Base-by-base conservation (phyloP, 30 jellyfish, hydroid and myxozoan genomes). In the Aurelia sp. region DNA sequence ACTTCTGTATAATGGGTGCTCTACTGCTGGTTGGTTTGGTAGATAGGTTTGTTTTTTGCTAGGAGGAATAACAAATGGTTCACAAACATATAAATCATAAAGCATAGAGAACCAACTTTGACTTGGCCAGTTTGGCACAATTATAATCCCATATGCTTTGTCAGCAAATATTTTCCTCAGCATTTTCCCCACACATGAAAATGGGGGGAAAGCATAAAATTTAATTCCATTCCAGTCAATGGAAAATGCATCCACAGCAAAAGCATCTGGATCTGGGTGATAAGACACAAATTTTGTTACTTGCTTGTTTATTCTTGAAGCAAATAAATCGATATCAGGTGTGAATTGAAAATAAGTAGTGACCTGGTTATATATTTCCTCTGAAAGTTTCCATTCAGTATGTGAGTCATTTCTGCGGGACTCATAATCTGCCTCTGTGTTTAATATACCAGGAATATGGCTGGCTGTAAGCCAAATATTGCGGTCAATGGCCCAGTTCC, bases 251-350 rank as follows among this genome's bases (percentile, higher is more conserved):
- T 84, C 81, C 19, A 68, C 50, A 18, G 64, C 78, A 37, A 19
- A 37, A 67, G 92, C 92, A 23, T 40, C 74, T 48, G 87, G 86
- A 60, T 82, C 92, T 21, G 87, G 92, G 35, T 33, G 41, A 60
- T 18, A 82, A 21, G 80, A 82, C 53, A 70, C 92, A 10, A 20
- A 57, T 51, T 27, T 27, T 0, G 33, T 27, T 27, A 27, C 2
- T 27, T 27, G 33, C 33, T 27, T 27, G 33, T 27, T 47, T 4
- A 67, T 48, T 13, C 30, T 35, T 20, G 86, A 67, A 20, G 92
- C 87, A 82, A 82, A 82, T 35, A 82, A 68, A 61, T 82, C 92
- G 27, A 82, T 82, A 6, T 67, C 66, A 67, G 92, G 92, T 3
- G 15, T 18, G 78, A 77, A 77, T 19, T 62, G 37, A 77, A 77